A percentile compares a stretch with the other conserved stretches of the same genome.
These are phyloP conservation scores for Limnodromus scolopaceus DNA, from an alignment of 2,797 vertebrate genomes.

Conservation along the genomic window DNA sequence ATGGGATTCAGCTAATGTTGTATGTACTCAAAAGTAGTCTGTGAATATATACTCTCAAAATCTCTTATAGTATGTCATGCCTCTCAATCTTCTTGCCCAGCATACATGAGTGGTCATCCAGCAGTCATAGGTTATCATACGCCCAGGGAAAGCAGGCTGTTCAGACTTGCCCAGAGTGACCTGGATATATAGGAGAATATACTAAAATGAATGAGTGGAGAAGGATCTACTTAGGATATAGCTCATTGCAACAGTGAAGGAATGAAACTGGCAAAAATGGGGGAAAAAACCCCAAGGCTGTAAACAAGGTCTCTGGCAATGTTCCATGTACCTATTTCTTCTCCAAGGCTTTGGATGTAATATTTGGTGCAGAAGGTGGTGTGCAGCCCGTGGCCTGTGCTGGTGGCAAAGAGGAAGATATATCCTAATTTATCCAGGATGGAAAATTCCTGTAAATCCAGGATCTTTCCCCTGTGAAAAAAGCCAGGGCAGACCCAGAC, in stretches of 20 bases:
- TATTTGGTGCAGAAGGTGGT: not conserved
- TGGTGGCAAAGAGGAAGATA: not conserved
- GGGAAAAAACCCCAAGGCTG: fast-evolving
- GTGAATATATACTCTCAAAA: not conserved
- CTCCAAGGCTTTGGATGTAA: not conserved
- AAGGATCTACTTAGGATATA: not conserved
- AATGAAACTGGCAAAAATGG: not conserved
- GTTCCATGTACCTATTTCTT: not conserved
- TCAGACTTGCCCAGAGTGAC: not conserved
- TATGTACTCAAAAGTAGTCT: not conserved
- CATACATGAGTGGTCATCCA: not conserved
- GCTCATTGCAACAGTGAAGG: not conserved
- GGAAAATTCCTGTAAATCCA: not conserved
- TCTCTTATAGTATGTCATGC: not conserved
- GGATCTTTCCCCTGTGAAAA: not conserved
- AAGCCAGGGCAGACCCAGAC: not conserved
- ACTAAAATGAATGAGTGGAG: not conserved
- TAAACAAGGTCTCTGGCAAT: not conserved
- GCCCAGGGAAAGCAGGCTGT: not conserved
- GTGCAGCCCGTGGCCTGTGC: not conserved
- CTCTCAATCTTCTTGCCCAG: not conserved
- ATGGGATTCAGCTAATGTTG: not conserved
- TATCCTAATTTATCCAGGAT: not conserved
- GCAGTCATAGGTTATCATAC: not conserved
- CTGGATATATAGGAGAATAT: not conserved